phyloP scores from a whole-genome alignment of 2,113 vertebrate species.

The Grallaria varia region DNA sequence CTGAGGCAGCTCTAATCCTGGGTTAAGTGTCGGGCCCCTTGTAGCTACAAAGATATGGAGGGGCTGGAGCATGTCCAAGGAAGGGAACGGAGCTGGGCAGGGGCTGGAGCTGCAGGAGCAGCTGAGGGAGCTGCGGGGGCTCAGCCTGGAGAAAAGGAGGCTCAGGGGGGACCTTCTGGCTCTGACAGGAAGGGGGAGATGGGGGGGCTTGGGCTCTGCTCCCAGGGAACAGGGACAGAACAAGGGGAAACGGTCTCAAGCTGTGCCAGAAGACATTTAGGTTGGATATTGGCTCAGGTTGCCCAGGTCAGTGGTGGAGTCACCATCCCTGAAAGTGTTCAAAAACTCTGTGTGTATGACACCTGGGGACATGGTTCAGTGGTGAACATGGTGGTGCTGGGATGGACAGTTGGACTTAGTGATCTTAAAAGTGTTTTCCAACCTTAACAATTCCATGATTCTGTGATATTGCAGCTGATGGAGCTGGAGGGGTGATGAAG shows the following conservation, averaged over 20 bases:
- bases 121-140: neutral
- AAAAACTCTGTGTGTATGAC: neutral
- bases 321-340: neutral
- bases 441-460: neutral
- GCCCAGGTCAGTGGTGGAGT: neutral
- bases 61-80: neutral
- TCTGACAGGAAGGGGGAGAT: neutral
- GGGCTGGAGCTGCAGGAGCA: neutral
- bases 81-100: neutral
- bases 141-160: neutral
- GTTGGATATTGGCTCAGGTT: neutral
- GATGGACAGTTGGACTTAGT: neutral
- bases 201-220: neutral
- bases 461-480: neutral
- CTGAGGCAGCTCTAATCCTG: neutral
- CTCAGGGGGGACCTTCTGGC: neutral
- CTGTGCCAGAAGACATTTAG: neutral
- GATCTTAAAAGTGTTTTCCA: neutral
- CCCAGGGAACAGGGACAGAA: neutral
- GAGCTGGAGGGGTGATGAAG: neutral
- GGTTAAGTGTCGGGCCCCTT: neutral
- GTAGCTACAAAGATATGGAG: neutral
- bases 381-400: neutral
- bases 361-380: neutral
- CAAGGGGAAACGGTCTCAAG: neutral